phyloP scores from a whole-genome alignment of 2,113 vertebrate genomes.

The Plecotus auritus region DNA sequence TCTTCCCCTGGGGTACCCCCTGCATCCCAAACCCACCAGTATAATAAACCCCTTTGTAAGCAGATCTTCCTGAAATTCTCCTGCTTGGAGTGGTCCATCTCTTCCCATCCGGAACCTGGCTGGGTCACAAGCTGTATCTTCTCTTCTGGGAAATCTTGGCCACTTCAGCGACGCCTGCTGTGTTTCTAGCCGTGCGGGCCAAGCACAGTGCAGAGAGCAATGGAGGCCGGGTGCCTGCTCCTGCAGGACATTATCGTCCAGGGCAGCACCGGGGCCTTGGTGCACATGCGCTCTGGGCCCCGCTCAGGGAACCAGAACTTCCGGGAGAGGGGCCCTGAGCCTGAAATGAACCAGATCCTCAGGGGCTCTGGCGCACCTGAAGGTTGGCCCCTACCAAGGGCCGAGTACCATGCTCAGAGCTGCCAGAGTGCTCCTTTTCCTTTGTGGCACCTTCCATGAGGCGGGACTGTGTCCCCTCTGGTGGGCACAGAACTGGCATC shows the following conservation, averaged over 20 bases:
- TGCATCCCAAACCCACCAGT: too few relatives aligned
- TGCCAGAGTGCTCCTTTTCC: not conserved
- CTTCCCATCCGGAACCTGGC: not conserved
- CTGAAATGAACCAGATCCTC: not conserved
- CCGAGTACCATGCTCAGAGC: not conserved
- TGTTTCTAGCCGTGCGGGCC: not conserved
- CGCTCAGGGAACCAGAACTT: rapidly evolving
- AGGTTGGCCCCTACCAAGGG: not conserved
- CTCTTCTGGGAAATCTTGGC: not conserved
- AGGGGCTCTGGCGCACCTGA: too few relatives aligned
- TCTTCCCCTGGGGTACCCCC: rapidly evolving
- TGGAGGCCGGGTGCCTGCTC: rapidly evolving
- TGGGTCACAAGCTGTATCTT: not conserved
- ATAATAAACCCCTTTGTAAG: not conserved
- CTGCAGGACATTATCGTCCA: too few relatives aligned
- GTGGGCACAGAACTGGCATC: rapidly evolving
- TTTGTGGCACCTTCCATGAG: rapidly evolving
- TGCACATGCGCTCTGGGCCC: rapidly evolving
- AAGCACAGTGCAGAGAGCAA: rapidly evolving
- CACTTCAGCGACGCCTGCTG: rapidly evolving
- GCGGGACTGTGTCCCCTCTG: not conserved
- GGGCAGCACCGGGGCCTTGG: rapidly evolving
- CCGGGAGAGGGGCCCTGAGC: not conserved
- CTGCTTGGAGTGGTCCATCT: not conserved
- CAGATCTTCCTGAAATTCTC: not conserved